Conservation (phyloP, 2,113 vertebrate genomes). For the Andinoacara biseriatus region DNA sequence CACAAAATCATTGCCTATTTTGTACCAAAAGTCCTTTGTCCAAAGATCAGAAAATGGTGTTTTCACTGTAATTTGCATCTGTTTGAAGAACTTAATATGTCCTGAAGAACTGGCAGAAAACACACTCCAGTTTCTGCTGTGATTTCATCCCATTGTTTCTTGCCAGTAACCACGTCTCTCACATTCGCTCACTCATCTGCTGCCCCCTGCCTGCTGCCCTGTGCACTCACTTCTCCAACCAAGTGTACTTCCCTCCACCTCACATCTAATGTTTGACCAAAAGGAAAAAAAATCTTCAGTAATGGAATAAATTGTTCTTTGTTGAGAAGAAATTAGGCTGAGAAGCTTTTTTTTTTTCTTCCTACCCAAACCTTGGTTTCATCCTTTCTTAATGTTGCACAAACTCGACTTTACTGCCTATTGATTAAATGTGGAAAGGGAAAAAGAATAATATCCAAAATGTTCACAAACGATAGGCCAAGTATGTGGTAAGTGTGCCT, state of each 20-base stretch:
- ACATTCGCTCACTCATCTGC: slow-evolving; percentile 18
- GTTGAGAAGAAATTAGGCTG: slow-evolving; percentile 42
- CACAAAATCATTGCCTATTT: not conserved
- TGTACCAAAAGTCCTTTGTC: not conserved
- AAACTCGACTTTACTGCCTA: not conserved
- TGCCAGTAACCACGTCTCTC: not conserved
- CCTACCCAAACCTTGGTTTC: not conserved
- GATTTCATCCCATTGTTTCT: slow-evolving; percentile 27
- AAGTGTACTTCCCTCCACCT: slow-evolving; percentile 51
- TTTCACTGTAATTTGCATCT: not conserved
- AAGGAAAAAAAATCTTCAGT: slow-evolving; percentile 21
- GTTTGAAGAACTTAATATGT: not conserved
- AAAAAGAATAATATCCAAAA: not conserved
- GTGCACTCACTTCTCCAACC: slow-evolving; percentile 41
- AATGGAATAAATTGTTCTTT: slow-evolving; percentile 56
- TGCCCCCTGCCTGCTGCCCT: slow-evolving; percentile 70
- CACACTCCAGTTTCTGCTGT: not conserved
- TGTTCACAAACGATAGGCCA: not conserved
- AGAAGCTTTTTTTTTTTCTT: not conserved
- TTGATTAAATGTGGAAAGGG: not conserved
- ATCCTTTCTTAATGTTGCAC: not conserved
- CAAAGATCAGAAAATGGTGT: not conserved
- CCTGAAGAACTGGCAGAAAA: not conserved
- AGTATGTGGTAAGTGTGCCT: not conserved
- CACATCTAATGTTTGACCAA: slow-evolving; percentile 50